These are phyloP conservation scores for Cyclophora punctaria DNA, from an alignment of 2,888 invertebrate species.

Conservation along the genomic window DNA sequence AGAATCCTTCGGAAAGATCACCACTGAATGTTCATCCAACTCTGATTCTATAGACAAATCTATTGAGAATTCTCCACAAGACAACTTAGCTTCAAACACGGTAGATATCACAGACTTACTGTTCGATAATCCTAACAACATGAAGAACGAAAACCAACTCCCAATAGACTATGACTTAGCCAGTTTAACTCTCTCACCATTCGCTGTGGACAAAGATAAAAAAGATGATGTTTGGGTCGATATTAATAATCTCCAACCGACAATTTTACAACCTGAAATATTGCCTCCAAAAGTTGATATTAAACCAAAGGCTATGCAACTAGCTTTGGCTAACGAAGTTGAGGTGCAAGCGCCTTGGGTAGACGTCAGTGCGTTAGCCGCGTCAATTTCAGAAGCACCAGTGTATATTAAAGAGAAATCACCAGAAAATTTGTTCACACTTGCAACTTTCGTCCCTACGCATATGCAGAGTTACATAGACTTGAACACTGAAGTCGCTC, in stretches of 20 bases:
- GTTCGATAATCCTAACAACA: slow-evolving; percentile 46
- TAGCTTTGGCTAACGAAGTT: slow-evolving; percentile 83
- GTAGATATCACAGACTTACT: slow-evolving; percentile 62
- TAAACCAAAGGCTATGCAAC: slow-evolving; percentile 76
- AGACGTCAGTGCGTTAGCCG: slow-evolving; percentile 81
- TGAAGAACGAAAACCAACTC: slow-evolving; percentile 39
- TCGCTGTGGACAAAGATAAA: slow-evolving; percentile 33
- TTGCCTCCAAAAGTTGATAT: slow-evolving; percentile 39
- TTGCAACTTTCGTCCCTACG: slow-evolving; percentile 76
- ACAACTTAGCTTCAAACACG: slow-evolving; percentile 40
- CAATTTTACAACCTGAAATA: slow-evolving; percentile 19
- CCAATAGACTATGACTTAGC: slow-evolving; percentile 54
- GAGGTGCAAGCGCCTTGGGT: slow-evolving; percentile 85
- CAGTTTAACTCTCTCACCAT: slow-evolving; percentile 43
- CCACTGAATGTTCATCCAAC: slow-evolving; percentile 50
- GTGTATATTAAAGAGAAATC: slow-evolving; percentile 77
- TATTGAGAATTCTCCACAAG: slow-evolving; percentile 11
- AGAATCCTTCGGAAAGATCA: slow-evolving; percentile 63
- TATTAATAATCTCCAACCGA: slow-evolving; percentile 38
- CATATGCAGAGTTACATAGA: slow-evolving; percentile 79
- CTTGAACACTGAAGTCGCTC: slow-evolving; percentile 46
- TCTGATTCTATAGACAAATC: slow-evolving; percentile 40
- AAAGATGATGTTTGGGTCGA: slow-evolving; percentile 44
- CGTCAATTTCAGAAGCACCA: slow-evolving; percentile 77
- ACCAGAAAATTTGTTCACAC: slow-evolving; percentile 70